Conservation (phyloP, 2,888 invertebrate species). For the Syritta pipiens region DNA sequence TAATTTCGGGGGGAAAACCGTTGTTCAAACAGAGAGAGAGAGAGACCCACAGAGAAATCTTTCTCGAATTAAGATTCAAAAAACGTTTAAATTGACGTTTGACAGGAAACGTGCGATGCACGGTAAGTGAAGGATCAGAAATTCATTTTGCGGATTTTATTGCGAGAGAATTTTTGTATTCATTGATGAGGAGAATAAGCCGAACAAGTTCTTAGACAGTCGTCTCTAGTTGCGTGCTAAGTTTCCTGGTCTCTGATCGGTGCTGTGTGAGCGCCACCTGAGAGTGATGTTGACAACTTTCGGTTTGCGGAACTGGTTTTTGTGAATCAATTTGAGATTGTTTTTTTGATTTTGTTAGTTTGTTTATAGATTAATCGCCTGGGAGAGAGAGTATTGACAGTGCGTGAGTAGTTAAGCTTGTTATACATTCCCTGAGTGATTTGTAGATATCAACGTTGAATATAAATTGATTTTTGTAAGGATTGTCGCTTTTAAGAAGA, state of each 20-base stretch:
- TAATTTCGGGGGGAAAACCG: not conserved
- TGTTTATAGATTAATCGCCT: conserved; percentile 1
- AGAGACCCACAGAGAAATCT: not conserved
- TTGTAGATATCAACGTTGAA: conserved; percentile 1
- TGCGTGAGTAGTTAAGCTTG: conserved; percentile 30
- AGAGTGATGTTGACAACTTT: conserved; percentile 56
- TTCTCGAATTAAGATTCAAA: conserved; percentile 40
- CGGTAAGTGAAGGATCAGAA: too few relatives aligned
- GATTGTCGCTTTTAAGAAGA: too few relatives aligned
- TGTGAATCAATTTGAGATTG: not conserved
- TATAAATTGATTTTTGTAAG: too few relatives aligned
- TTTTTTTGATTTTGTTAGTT: not conserved
- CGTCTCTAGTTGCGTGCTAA: not conserved
- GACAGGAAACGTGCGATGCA: conserved; percentile 65
- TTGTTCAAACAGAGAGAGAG: not conserved
- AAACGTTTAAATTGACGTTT: conserved; percentile 51
- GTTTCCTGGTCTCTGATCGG: conserved; percentile 4
- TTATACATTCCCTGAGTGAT: conserved; percentile 21
- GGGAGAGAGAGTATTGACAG: not conserved
- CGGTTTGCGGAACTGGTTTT: conserved; percentile 53
- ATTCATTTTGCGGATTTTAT: conserved; percentile 16
- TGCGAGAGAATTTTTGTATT: conserved; percentile 39
- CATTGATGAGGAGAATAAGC: too few relatives aligned
- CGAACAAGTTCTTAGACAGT: conserved; percentile 22
- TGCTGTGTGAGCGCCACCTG: conserved; percentile 53